Evolutionary conservation across 2,113 vertebrate genomes (phyloP).

Genomic region (Genyomyrus donnyi): DNA sequence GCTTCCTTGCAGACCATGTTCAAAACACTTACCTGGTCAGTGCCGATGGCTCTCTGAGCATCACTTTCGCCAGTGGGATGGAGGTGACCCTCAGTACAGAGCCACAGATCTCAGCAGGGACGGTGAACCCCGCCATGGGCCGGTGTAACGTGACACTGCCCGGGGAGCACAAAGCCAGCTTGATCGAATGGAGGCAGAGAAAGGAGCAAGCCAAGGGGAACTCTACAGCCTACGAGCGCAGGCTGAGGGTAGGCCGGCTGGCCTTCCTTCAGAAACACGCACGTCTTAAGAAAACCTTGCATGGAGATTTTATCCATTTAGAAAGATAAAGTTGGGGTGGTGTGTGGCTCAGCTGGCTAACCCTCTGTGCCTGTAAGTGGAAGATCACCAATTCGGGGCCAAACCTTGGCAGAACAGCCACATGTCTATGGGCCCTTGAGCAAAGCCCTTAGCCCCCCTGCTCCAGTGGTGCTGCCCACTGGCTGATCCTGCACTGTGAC

Average conservation of each 20-base stretch:
- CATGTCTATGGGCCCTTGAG: background rate
- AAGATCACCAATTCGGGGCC: background rate
- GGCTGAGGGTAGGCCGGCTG: conserved; percentile 75
- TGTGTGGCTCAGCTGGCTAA: background rate
- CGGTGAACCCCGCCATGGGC: conserved; percentile 84
- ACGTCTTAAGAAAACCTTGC: background rate
- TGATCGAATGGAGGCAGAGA: conserved; percentile 94
- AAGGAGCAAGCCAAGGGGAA: conserved; percentile 91
- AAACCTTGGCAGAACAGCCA: background rate
- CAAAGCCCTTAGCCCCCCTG: background rate
- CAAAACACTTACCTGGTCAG: conserved; percentile 88
- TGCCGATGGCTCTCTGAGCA: conserved; percentile 84
- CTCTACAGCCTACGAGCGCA: conserved; percentile 85
- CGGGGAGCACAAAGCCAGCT: conserved; percentile 85
- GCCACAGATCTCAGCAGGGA: conserved; percentile 80
- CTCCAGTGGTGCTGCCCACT: background rate
- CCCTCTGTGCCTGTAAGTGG: background rate
- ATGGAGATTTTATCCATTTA: background rate
- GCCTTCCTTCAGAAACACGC: background rate
- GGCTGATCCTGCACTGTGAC: background rate
- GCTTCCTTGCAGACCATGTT: conserved; percentile 69
- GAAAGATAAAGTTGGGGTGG: background rate
- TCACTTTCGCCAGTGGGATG: conserved; percentile 92
- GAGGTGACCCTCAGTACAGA: conserved; percentile 86
- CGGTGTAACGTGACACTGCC: conserved; percentile 94